phyloP scores from a whole-genome alignment of 1,140 invertebrate genomes.

The Subanguina moxae region DNA sequence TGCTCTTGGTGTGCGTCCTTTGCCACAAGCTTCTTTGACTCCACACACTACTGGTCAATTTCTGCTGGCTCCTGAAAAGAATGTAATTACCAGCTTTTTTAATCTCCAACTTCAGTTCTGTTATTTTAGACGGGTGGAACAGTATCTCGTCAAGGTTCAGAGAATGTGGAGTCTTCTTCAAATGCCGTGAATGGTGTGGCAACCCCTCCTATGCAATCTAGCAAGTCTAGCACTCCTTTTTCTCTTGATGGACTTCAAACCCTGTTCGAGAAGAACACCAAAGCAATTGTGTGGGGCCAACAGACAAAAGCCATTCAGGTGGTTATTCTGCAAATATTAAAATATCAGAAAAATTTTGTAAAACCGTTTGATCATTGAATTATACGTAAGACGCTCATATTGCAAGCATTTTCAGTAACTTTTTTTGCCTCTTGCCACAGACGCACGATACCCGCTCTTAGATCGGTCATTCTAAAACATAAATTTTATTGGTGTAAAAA shows the following conservation, averaged over 20 bases:
- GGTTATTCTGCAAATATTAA: constrained; percentile 7
- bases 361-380: neutral
- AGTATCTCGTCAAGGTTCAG: constrained; percentile 10
- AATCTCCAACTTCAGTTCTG: constrained; percentile 4
- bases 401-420: too few species aligned
- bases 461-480: too few species aligned
- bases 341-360: constrained; percentile 15
- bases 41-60: constrained; percentile 84
- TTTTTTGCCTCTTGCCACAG: too few species aligned
- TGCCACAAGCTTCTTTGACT: constrained; percentile 65
- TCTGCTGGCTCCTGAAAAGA: constrained; percentile 76
- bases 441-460: too few species aligned
- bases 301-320: constrained; percentile 89
- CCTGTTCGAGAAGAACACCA: constrained; percentile 78
- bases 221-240: neutral
- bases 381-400: too few species aligned
- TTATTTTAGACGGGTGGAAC: constrained; percentile 43
- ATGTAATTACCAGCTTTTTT: constrained; percentile 21
- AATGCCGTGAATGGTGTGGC: constrained; percentile 13
- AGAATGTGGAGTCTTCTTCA: neutral
- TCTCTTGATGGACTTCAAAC: constrained; percentile 17
- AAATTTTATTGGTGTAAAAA: too few species aligned
- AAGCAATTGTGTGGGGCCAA: constrained; percentile 98
- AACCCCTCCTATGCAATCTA: neutral
- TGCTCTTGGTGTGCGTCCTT: constrained; percentile 76